phyloP scores from a whole-genome alignment of 2,797 vertebrate species.

The Leptatherina wallacei region DNA sequence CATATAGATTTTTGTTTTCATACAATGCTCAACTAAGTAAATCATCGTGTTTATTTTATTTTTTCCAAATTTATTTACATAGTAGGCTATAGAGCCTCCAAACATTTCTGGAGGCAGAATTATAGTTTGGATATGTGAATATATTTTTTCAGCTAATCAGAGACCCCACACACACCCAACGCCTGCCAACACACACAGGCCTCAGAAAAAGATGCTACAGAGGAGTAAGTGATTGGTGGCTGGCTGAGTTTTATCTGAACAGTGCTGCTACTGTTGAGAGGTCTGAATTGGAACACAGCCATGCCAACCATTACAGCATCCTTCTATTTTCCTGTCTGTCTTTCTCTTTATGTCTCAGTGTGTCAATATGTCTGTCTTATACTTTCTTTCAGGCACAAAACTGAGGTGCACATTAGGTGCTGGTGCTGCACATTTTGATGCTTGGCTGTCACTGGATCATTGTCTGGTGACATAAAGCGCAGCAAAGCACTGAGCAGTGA shows the following conservation, averaged over 20 bases:
- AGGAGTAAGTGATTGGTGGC: slow-evolving; percentile 46
- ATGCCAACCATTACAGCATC: slow-evolving; percentile 56
- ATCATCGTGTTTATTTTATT: background rate
- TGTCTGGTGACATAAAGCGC: slow-evolving; percentile 76
- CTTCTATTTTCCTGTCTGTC: slow-evolving; percentile 50
- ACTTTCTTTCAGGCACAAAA: slow-evolving; percentile 63
- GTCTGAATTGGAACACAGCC: slow-evolving; percentile 50
- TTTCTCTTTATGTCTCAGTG: slow-evolving; percentile 8
- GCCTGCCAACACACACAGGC: slow-evolving; percentile 33
- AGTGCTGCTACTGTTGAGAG: slow-evolving; percentile 44
- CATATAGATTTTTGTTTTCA: background rate
- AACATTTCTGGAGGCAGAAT: background rate
- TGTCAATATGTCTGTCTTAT: slow-evolving; percentile 54
- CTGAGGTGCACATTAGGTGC: slow-evolving; percentile 69
- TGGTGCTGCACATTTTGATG: slow-evolving; percentile 77
- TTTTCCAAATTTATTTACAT: background rate
- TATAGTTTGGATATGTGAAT: slow-evolving; percentile 6
- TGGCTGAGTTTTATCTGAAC: slow-evolving; percentile 60
- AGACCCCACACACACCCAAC: background rate
- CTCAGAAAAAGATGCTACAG: slow-evolving; percentile 46
- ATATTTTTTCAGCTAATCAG: slow-evolving; percentile 66
- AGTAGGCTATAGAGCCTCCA: background rate
- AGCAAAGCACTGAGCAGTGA: slow-evolving; percentile 73
- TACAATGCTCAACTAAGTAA: background rate
- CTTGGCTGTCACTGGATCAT: slow-evolving; percentile 75